These are phyloP conservation scores for Cataglyphis altisquamis DNA, from an alignment of 2,888 invertebrate genomes.

Conservation along the genomic window DNA sequence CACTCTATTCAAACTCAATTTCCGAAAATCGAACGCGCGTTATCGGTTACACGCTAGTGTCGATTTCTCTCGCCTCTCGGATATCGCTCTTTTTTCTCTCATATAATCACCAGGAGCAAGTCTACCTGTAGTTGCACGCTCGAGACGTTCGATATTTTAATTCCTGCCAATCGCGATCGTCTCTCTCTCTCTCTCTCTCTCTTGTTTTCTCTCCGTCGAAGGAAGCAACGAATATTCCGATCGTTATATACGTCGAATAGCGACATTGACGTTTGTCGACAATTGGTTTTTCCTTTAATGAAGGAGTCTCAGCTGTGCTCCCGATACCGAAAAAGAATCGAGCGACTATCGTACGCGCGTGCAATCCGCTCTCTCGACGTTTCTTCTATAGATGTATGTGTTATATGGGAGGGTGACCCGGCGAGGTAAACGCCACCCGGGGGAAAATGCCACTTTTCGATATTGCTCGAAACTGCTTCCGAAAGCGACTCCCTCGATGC, in stretches of 20 bases:
- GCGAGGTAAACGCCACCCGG: constrained; percentile 11
- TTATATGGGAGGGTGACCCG: neutral
- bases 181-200: neutral
- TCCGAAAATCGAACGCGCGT: constrained; percentile 11
- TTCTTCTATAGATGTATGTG: neutral
- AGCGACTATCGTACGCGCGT: constrained; percentile 16
- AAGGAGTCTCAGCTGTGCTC: constrained; percentile 31
- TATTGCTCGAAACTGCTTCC: constrained; percentile 30
- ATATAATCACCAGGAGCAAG: neutral
- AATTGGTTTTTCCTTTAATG: constrained; percentile 33
- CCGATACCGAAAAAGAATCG: constrained; percentile 33
- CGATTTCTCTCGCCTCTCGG: neutral
- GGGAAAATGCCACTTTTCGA: constrained; percentile 25
- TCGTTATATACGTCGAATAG: constrained; percentile 14
- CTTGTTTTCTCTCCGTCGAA: neutral
- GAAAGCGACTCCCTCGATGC: constrained; percentile 2
- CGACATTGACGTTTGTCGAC: constrained; percentile 24
- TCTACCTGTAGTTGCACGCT: neutral
- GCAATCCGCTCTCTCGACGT: constrained; percentile 29
- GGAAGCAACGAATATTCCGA: constrained; percentile 15
- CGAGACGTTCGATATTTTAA: constrained; percentile 71
- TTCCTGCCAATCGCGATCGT: constrained; percentile 67
- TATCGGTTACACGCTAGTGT: constrained; percentile 12
- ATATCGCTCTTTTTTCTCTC: constrained; percentile 7
- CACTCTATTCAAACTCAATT: constrained; percentile 9